These are phyloP conservation scores for Petrocephalus sullivani DNA, from an alignment of 2,797 vertebrate species.

Conservation along the genomic window DNA sequence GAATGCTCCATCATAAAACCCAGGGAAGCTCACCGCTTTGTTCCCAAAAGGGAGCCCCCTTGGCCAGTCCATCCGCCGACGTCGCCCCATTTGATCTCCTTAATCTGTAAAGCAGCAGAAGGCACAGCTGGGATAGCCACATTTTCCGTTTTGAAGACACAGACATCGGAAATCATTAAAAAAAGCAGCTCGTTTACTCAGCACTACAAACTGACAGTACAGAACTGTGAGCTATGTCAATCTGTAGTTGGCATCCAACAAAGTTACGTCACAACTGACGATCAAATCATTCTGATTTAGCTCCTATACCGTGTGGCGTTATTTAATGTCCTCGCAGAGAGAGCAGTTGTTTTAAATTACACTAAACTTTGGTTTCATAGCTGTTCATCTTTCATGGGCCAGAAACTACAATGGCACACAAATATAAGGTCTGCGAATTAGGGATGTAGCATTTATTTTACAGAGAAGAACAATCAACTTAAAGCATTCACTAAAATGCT, in stretches of 20 bases:
- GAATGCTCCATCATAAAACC: neutral
- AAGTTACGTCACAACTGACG: neutral
- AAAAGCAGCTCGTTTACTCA: neutral
- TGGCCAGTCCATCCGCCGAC: constrained; percentile 98
- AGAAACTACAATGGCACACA: neutral
- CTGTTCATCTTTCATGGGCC: neutral
- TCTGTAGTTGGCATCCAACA: neutral
- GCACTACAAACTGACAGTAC: neutral
- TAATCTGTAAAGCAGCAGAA: constrained; percentile 62
- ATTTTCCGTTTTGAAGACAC: neutral
- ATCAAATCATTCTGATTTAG: neutral
- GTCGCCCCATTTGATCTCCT: constrained; percentile 87
- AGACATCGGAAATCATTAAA: neutral
- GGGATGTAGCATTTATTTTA: neutral
- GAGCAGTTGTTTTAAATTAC: neutral
- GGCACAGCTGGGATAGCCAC: neutral
- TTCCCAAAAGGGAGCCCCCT: constrained; percentile 92
- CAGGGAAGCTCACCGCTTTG: constrained; percentile 78
- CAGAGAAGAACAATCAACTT: neutral
- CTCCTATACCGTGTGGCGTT: neutral
- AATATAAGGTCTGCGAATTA: neutral
- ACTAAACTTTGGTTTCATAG: neutral
- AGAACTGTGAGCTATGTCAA: neutral
- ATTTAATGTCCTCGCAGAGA: neutral
- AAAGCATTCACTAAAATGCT: neutral